These are phyloP conservation scores for Athetis lepigone DNA, from an alignment of 2,888 invertebrate species.

Conservation along the genomic window DNA sequence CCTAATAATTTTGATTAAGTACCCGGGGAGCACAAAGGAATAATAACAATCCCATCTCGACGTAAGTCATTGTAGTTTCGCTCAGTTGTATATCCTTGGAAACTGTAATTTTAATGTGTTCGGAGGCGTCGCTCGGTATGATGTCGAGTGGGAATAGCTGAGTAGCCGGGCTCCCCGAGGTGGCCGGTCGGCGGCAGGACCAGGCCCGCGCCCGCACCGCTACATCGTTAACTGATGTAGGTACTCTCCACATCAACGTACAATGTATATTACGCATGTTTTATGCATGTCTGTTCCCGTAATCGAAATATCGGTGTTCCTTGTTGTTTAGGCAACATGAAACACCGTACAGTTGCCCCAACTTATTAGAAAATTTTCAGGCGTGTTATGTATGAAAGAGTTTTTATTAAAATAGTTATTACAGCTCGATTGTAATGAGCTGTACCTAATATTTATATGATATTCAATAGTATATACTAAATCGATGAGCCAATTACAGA, in stretches of 20 bases:
- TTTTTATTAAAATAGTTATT: background rate
- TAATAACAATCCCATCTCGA: slow-evolving; percentile 86
- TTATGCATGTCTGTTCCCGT: slow-evolving; percentile 49
- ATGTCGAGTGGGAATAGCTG: slow-evolving; percentile 78
- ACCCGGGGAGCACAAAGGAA: slow-evolving; percentile 84
- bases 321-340: slow-evolving; percentile 15
- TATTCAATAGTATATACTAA: too few relatives aligned
- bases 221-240: slow-evolving; percentile 72
- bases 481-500: too few relatives aligned
- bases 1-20: slow-evolving; percentile 88
- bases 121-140: slow-evolving; percentile 82
- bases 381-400: background rate
- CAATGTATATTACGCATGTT: slow-evolving; percentile 49
- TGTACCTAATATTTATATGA: background rate
- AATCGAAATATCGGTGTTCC: slow-evolving; percentile 30
- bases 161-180: slow-evolving; percentile 74
- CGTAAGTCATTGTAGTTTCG: slow-evolving; percentile 83
- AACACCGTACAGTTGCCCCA: background rate
- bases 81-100: slow-evolving; percentile 83
- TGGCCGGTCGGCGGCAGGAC: slow-evolving; percentile 65
- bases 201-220: slow-evolving; percentile 51
- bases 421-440: background rate
- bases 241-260: slow-evolving; percentile 58
- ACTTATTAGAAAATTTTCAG: background rate
- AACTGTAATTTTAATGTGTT: slow-evolving; percentile 90